Base-by-base conservation (phyloP, 1,140 invertebrate species). In the Formica selysi region DNA sequence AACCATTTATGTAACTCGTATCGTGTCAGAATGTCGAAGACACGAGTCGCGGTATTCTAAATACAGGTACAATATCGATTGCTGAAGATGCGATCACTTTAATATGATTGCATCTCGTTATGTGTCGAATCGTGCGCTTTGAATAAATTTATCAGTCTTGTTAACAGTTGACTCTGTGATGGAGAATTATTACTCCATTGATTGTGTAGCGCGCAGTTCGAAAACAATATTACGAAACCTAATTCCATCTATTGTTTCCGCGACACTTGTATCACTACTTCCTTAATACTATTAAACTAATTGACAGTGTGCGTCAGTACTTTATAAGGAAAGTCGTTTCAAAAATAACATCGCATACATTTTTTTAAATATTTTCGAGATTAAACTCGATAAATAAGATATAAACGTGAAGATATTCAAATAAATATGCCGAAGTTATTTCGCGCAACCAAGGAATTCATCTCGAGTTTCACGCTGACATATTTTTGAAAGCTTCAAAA, bases 61-160 rank as follows among this genome's bases (percentile, higher is more conserved):
- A 61, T 44, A 73, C 3, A 19, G 13, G 0, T 19, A 19, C 16
- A 48, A 26, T 61, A 61, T 48, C 54, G 68, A 74, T 26, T 59
- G 54, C 6, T 36, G 36, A 83, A 62, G 48, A 54, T 41, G 38
- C 32, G 68, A 61, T 62, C 38, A 22, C 11, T 80, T 80, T 48
- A 57, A 70, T 26, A 38, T 22, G 38, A 54, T 51, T 22, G 62
- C 54, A 32, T 44, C 22, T 44, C 16, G 32, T 29, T 22, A 29
- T 51, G 38, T 26, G 16, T 51, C 48, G 48, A 51, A 22, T 48
- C 54, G 51, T 22, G 54, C 26, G 32, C 38, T 29, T 61, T 36
- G 68, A 83, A 29, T 74, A 73, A 81, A 73, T 81, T 51, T 73
- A 83, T 83, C 68, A 74, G 26, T 44, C 54, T 74, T 61, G 79